Evolutionary conservation across 2,888 invertebrate species (phyloP).

Genomic region (Cryptocephalus primarius): DNA sequence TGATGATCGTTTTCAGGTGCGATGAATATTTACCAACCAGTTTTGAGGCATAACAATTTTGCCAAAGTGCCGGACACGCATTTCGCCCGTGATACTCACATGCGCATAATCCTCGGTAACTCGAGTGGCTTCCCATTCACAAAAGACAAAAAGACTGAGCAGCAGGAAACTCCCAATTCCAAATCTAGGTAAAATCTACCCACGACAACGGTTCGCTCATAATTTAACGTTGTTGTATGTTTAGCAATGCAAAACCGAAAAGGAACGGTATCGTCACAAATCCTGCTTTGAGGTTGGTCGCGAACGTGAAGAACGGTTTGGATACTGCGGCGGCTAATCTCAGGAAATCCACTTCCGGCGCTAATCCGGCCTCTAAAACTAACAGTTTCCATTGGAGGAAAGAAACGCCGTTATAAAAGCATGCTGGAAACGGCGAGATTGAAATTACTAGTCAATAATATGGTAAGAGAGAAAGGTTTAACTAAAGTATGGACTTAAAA

Average conservation of each 20-base stretch:
- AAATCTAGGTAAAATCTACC: conserved; percentile 22
- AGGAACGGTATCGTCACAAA: conserved; percentile 79
- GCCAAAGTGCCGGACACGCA: conserved; percentile 58
- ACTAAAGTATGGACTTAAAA: neutral
- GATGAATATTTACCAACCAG: conserved; percentile 38
- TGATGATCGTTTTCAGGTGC: conserved; percentile 20
- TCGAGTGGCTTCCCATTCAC: conserved; percentile 23
- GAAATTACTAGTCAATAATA: conserved; percentile 25
- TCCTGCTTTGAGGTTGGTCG: conserved; percentile 73
- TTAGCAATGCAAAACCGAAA: conserved; percentile 48
- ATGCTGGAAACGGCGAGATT: conserved; percentile 4
- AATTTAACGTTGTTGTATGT: neutral
- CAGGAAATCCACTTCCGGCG: conserved; percentile 48
- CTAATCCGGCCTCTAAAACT: conserved; percentile 50
- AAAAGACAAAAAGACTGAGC: conserved; percentile 27
- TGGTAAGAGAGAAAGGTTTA: conserved; percentile 13
- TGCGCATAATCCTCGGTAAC: conserved; percentile 67
- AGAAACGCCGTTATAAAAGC: conserved; percentile 58
- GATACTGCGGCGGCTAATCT: conserved; percentile 53
- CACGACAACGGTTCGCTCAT: neutral
- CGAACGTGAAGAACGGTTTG: conserved; percentile 62
- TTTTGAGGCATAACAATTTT: conserved; percentile 35
- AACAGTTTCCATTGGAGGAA: conserved; percentile 80
- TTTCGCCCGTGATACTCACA: conserved; percentile 83
- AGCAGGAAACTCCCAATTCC: conserved; percentile 19